Evolutionary conservation across 2,888 invertebrate species (phyloP), one percentile per base, ranked within the genome.

Genomic region (Scaptomyza caliginosa): DNA sequence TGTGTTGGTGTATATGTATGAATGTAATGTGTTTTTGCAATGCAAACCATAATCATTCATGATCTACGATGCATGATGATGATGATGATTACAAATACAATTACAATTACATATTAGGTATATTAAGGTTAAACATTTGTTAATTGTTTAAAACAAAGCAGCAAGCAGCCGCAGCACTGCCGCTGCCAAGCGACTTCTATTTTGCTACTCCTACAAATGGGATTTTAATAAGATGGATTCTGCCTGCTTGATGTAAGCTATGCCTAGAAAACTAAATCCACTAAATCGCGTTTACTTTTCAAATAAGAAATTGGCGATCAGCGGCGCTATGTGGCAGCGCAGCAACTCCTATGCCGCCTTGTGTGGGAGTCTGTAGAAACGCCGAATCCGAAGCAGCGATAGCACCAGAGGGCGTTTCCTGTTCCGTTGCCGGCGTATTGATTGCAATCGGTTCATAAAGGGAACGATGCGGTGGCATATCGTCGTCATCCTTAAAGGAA

Each of bases 321-420:
- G 52, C 46, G 23, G 48, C 23, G 43, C 67, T 68, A 28, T 65
- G 82, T 4, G 91, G 91, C 65, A 91, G 66, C 2, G 91, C 91
- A 10, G 87, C 91, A 48, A 91, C 91, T 30, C 90, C 91, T 55
- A 91, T 89, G 45, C 90, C 89, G 43, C 90, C 91, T 46, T 88
- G 89, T 16, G 89, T 82, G 42, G 91, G 90, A 48, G 90, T 90
- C 70, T 90, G 89, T 43, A 91, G 80, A 59, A 90, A 91, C 43
- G 83, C 84, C 19, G 90, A 90, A 58, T 90, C 89, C 21, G 62
- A 50, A 45, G 28, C 49, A 32, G 40, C 60, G 48, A 55, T 54
- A 17, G 48, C 38, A 26, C 60, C 68, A 39, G 55, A 52, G 17
- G 64, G 49, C 1, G 48, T 26, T 16, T 26, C 45, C n/a, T 56